These are phyloP conservation scores for Spongia lamella DNA, from an alignment of 37 sponge, comb jelly and placozoan species.

Conservation along the genomic window DNA sequence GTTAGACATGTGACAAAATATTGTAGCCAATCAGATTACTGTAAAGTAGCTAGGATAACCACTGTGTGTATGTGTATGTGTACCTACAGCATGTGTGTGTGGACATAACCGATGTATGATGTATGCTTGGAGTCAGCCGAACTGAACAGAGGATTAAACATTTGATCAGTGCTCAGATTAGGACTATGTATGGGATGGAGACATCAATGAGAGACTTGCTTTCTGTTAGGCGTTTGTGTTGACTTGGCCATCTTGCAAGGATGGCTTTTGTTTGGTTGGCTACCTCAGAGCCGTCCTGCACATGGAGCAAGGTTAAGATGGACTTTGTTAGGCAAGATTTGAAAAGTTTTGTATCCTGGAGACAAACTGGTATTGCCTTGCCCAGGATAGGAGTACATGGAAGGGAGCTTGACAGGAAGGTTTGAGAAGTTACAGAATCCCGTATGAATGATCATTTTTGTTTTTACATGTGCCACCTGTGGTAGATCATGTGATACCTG, in stretches of 20 bases:
- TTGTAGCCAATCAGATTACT: background rate
- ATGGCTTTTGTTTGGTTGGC: slow-evolving; percentile 22
- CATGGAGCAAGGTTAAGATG: slow-evolving; percentile 13
- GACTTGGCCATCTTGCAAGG: slow-evolving; percentile 18
- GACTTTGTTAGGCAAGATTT: background rate
- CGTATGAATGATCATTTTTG: too few species aligned
- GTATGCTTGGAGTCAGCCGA: slow-evolving; percentile 5
- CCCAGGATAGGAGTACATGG: background rate
- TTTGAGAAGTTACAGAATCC: too few species aligned
- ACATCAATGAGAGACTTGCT: background rate
- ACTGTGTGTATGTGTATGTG: too few species aligned
- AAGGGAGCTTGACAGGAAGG: too few species aligned
- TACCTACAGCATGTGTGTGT: too few species aligned
- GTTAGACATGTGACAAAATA: too few species aligned
- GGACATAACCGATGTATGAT: too few species aligned
- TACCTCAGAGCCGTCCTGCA: slow-evolving; percentile 11
- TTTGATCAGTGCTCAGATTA: slow-evolving; percentile 14
- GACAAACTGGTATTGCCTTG: background rate
- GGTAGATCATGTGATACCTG: too few species aligned
- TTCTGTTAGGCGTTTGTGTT: slow-evolving; percentile 7
- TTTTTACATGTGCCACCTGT: too few species aligned
- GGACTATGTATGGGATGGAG: background rate
- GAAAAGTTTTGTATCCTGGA: background rate
- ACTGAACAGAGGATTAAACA: background rate
- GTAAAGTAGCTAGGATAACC: background rate